Evolutionary conservation across 1,140 invertebrate genomes (phyloP).

Genomic region (Ganaspis sp.): DNA sequence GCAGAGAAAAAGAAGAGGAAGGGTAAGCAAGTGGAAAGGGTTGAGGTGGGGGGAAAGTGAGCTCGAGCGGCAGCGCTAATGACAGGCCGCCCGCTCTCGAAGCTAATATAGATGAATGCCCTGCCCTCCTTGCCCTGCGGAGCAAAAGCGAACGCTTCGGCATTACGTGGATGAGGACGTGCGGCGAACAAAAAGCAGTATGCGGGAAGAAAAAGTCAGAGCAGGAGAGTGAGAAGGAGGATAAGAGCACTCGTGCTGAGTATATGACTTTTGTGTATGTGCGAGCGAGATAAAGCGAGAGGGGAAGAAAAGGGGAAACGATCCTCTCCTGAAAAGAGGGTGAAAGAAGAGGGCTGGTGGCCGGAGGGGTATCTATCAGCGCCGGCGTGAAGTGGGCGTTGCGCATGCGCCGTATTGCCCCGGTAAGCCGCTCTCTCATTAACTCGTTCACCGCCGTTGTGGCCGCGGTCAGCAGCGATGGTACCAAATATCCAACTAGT

Average conservation of each 20-base stretch:
- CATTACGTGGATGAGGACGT: slow-evolving; percentile 27
- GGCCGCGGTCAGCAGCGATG: slow-evolving; percentile 54
- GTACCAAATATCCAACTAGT: slow-evolving; percentile 34
- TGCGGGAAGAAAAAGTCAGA: neutral
- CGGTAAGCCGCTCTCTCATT: slow-evolving; percentile 75
- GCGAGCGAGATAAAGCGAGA: neutral
- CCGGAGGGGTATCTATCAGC: slow-evolving; percentile 75
- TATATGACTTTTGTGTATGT: slow-evolving; percentile 24
- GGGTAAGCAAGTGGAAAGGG: slow-evolving; percentile 45
- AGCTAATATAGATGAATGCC: slow-evolving; percentile 78
- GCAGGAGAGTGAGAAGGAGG: slow-evolving; percentile 2
- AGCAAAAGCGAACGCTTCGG: slow-evolving; percentile 49
- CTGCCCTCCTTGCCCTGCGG: slow-evolving; percentile 74
- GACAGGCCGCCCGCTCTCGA: slow-evolving; percentile 76
- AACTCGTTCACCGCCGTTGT: slow-evolving; percentile 71
- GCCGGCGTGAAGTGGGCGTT: slow-evolving; percentile 77
- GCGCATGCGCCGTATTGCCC: slow-evolving; percentile 76
- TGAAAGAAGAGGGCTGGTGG: slow-evolving; percentile 46
- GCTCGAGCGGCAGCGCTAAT: slow-evolving; percentile 75
- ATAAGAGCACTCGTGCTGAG: slow-evolving; percentile 19
- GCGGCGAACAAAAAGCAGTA: neutral
- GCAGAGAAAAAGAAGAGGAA: slow-evolving; percentile 43
- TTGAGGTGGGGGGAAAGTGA: slow-evolving; percentile 56
- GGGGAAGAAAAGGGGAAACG: slow-evolving; percentile 40
- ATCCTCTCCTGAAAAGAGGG: slow-evolving; percentile 47